Conservation (phyloP, 1,140 invertebrate species). For the Coelopa frigida region DNA sequence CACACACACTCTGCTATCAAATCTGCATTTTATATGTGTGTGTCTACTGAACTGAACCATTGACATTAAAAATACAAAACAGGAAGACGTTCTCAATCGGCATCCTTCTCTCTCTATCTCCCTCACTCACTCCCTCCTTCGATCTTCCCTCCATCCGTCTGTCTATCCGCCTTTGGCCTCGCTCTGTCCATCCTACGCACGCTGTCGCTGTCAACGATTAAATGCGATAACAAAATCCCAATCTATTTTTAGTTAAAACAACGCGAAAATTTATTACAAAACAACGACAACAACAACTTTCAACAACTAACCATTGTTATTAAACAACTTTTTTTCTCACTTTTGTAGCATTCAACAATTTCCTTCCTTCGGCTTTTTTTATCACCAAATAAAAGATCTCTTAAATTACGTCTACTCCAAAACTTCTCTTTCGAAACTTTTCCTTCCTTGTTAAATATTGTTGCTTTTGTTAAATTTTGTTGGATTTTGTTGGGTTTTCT, state of each 20-base stretch:
- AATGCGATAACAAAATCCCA: too few species aligned
- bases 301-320: constrained; percentile 6
- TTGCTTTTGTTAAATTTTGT: too few species aligned
- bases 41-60: too few species aligned
- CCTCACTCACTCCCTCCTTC: background rate
- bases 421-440: too few species aligned
- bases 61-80: too few species aligned
- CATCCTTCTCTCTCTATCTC: background rate
- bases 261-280: too few species aligned
- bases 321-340: constrained; percentile 1
- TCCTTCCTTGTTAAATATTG: too few species aligned
- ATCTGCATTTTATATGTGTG: too few species aligned
- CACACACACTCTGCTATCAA: too few species aligned
- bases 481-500: too few species aligned
- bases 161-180: background rate
- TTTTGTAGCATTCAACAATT: background rate
- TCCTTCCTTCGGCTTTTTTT: background rate
- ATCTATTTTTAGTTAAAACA: too few species aligned
- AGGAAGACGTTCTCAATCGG: background rate
- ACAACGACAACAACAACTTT: background rate
- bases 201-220: too few species aligned
- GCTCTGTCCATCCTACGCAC: background rate
- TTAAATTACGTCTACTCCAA: constrained; percentile 5
- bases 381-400: constrained; percentile 1
- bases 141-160: background rate